phyloP scores from a whole-genome alignment of 2,888 invertebrate species.

The Cryptocephalus primarius region DNA sequence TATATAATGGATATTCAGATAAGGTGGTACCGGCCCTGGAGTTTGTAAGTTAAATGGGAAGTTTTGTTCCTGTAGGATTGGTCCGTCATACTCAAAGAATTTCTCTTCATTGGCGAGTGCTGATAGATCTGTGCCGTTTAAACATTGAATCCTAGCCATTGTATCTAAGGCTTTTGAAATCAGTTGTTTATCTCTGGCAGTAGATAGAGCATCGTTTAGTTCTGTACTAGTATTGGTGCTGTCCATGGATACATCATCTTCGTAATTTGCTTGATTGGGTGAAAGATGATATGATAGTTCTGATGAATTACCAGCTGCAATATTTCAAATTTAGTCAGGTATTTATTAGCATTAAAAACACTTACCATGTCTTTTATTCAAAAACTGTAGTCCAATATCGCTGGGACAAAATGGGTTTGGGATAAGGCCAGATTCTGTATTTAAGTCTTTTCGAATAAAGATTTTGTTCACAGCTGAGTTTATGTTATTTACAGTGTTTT shows the following conservation, averaged over 20 bases:
- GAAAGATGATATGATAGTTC: constrained; percentile 34
- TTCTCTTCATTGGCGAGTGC: constrained; percentile 30
- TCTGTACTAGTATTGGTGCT: constrained; percentile 41
- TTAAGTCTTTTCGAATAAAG: constrained; percentile 40
- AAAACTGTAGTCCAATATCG: constrained; percentile 32
- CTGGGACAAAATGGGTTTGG: constrained; percentile 30
- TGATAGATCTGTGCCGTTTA: constrained; percentile 31
- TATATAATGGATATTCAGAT: constrained; percentile 85
- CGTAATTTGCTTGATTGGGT: constrained; percentile 39
- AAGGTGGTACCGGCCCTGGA: constrained; percentile 71
- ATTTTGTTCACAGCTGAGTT: constrained; percentile 29
- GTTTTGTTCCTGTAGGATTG: constrained; percentile 57
- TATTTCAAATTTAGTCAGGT: not conserved
- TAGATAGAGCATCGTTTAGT: constrained; percentile 47
- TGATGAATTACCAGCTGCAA: constrained; percentile 12
- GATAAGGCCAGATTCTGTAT: constrained; percentile 28
- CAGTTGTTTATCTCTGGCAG: constrained; percentile 48
- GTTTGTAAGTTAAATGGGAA: constrained; percentile 67
- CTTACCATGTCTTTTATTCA: constrained; percentile 32
- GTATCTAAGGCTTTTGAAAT: constrained; percentile 62
- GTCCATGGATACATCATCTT: constrained; percentile 47
- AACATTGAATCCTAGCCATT: constrained; percentile 43
- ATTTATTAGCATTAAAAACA: not conserved
- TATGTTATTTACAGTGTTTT: constrained; percentile 24
- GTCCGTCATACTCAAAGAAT: constrained; percentile 43